Conservation (phyloP, 2,888 invertebrate genomes). For the Callosobruchus maculatus region DNA sequence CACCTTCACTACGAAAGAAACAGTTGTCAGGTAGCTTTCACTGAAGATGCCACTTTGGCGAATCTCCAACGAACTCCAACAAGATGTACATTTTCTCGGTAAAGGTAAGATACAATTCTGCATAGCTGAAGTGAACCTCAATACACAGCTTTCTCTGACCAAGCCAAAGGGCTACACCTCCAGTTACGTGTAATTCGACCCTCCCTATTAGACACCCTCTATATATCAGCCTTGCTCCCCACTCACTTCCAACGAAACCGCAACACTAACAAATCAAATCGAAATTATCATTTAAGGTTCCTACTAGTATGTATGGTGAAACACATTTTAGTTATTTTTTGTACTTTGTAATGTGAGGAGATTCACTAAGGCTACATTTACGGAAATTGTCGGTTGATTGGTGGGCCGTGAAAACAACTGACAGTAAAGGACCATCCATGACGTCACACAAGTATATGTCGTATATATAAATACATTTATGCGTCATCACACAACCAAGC, state of each 20-base stretch:
- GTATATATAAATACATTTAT: no score
- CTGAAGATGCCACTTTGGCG: no score
- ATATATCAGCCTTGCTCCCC: background rate
- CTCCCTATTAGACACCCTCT: background rate
- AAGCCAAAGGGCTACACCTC: background rate
- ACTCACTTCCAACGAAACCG: background rate
- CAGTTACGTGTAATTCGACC: background rate
- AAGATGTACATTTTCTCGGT: no score
- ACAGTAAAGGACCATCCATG: background rate
- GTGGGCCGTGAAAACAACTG: background rate
- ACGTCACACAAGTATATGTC: background rate
- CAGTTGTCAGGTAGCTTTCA: no score
- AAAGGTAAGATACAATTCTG: background rate
- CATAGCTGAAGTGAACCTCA: background rate
- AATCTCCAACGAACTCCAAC: no score
- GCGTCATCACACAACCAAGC: no score
- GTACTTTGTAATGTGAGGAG: conserved; percentile 22
- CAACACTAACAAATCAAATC: background rate
- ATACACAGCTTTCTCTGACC: background rate
- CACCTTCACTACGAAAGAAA: no score
- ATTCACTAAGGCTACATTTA: conserved; percentile 3
- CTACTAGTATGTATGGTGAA: background rate
- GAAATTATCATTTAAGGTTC: background rate
- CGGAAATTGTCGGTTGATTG: background rate
- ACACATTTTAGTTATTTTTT: conserved; percentile 9